These are phyloP conservation scores for Otus sunia DNA, from an alignment of 2,113 vertebrate genomes.

Conservation along the genomic window DNA sequence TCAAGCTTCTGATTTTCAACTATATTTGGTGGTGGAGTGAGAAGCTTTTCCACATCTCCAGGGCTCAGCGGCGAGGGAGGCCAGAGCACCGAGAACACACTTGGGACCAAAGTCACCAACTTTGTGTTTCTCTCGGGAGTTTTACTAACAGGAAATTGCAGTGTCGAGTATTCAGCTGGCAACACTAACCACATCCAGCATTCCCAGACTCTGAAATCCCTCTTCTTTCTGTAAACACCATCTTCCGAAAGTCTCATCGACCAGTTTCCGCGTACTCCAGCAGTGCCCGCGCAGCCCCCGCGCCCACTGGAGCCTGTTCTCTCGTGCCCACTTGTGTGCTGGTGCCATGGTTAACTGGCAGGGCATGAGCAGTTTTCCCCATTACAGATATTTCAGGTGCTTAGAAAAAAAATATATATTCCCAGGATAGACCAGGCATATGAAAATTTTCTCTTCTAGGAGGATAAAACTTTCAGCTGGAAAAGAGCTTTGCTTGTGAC, in stretches of 20 bases:
- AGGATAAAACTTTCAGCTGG: not conserved
- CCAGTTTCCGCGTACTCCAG: not conserved
- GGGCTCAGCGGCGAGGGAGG: not conserved
- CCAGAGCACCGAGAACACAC: not conserved
- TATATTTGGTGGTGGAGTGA: not conserved
- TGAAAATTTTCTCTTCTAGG: not conserved
- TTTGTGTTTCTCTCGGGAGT: not conserved
- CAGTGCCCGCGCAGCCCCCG: not conserved
- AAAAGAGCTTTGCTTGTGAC: not conserved
- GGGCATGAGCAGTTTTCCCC: not conserved
- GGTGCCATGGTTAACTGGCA: accelerated
- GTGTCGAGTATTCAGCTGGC: not conserved
- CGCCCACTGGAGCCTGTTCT: not conserved
- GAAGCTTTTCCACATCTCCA: not conserved
- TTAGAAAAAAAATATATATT: not conserved
- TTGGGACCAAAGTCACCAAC: not conserved
- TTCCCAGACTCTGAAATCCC: not conserved
- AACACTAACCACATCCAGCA: not conserved
- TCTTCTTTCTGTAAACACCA: not conserved
- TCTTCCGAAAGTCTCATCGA: not conserved
- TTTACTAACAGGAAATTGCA: not conserved
- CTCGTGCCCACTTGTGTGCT: accelerated
- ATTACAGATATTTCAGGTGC: not conserved
- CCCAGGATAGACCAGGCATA: not conserved
- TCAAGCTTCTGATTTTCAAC: not conserved